phyloP scores from a whole-genome alignment of 2,113 vertebrate genomes.

The Pyrgilauda ruficollis region DNA sequence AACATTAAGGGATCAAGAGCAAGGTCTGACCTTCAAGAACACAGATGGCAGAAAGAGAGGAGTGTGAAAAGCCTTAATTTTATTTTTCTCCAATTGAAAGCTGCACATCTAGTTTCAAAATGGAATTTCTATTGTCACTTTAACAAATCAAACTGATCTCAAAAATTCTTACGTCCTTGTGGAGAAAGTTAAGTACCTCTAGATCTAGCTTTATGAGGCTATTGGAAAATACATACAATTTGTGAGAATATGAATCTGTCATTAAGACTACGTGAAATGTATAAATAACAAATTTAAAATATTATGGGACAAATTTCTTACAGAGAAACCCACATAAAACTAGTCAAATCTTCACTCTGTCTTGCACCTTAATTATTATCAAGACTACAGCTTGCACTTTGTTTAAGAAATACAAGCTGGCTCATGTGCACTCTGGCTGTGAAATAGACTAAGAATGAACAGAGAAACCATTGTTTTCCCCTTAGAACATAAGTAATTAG shows the following conservation, averaged over 20 bases:
- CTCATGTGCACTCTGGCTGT: neutral
- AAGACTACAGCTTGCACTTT: neutral
- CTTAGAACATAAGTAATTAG: neutral
- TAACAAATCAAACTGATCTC: neutral
- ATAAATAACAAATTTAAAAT: neutral
- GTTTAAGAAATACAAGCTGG: neutral
- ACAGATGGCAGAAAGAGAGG: neutral
- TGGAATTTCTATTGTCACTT: neutral
- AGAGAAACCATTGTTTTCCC: neutral
- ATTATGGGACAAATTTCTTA: neutral
- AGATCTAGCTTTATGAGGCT: neutral
- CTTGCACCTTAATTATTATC: neutral
- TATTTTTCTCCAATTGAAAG: neutral
- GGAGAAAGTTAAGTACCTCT: neutral
- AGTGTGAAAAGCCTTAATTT: neutral
- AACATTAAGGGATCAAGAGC: accelerated
- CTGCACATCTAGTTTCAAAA: neutral
- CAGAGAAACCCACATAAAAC: neutral
- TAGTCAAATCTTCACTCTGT: neutral
- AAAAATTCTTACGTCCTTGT: neutral
- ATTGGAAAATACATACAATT: neutral
- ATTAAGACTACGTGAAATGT: neutral
- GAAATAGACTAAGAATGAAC: neutral
- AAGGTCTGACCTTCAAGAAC: neutral
- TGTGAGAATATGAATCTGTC: neutral